Percentiles rank a stretch among this genome's conserved stretches.
Evolutionary conservation across 2,888 invertebrate genomes (phyloP).

Genomic region (Calliphora vomitoria): DNA sequence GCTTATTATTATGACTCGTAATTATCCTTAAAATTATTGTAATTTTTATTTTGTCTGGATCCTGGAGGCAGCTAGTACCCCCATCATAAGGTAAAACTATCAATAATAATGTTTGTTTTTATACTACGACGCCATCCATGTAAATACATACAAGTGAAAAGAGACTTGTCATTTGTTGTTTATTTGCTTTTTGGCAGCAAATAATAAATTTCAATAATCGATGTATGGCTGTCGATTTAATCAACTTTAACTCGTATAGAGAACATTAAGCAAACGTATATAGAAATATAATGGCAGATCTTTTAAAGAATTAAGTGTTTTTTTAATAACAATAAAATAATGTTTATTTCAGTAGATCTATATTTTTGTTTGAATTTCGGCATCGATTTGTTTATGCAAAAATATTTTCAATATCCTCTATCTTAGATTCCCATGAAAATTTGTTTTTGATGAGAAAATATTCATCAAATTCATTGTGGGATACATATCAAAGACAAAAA

Average conservation of each 20-base stretch:
- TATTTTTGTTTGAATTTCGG: too few relatives aligned
- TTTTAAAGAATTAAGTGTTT: not conserved
- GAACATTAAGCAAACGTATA: conserved; percentile 25
- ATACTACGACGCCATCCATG: not conserved
- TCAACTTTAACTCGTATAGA: conserved; percentile 34
- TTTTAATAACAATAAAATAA: not conserved
- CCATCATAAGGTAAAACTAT: not conserved
- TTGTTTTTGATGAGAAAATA: too few relatives aligned
- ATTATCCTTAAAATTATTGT: conserved; percentile 34
- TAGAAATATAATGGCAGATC: not conserved
- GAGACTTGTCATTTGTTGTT: conserved; percentile 20
- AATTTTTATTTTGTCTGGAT: conserved; percentile 3
- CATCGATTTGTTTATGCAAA: too few relatives aligned
- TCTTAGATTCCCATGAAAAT: too few relatives aligned
- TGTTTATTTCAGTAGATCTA: too few relatives aligned
- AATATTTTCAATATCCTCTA: too few relatives aligned
- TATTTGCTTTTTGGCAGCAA: conserved; percentile 41
- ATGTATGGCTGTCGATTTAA: conserved; percentile 49
- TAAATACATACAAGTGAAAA: not conserved
- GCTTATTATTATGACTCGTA: conserved; percentile 43
- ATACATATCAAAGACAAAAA: too few relatives aligned
- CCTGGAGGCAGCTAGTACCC: not conserved
- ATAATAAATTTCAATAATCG: conserved; percentile 48
- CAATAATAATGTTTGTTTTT: not conserved
- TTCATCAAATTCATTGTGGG: too few relatives aligned